Percentiles rank a stretch among this genome's conserved stretches.
Evolutionary conservation across 2,888 invertebrate genomes (phyloP).

Genomic region (Eupithecia abbreviata): DNA sequence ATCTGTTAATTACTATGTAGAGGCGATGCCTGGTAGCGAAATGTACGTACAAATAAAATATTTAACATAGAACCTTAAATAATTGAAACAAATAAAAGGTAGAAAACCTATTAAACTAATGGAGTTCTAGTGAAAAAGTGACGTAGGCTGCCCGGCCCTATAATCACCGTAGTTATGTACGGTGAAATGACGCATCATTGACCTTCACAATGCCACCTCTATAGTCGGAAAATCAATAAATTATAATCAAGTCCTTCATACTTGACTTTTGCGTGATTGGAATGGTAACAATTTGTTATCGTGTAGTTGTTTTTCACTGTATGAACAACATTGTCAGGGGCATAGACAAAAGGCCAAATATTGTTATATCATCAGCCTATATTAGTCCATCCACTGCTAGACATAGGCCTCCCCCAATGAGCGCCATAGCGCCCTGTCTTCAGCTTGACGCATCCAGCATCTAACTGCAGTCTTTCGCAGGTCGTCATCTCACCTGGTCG

Average conservation of each 20-base stretch:
- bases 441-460: too few relatives aligned
- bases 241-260: background rate
- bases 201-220: constrained; percentile 39
- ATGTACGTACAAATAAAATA: background rate
- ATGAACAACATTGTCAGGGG: background rate
- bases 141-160: constrained; percentile 20
- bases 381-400: too few relatives aligned
- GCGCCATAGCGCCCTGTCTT: too few relatives aligned
- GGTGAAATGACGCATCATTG: constrained; percentile 29
- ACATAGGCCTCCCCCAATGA: too few relatives aligned
- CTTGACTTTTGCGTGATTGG: background rate
- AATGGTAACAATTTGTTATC: background rate
- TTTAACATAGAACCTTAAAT: background rate
- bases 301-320: background rate
- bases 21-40: too few relatives aligned
- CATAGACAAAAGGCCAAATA: background rate
- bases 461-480: too few relatives aligned
- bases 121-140: constrained; percentile 18
- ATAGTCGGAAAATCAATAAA: constrained; percentile 40
- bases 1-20: too few relatives aligned
- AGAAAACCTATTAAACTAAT: background rate
- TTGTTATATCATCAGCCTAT: too few relatives aligned
- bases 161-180: constrained; percentile 9
- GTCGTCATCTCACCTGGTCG: too few relatives aligned
- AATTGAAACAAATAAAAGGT: background rate